These are phyloP conservation scores for Stramonita haemastoma DNA, from an alignment of 2,888 invertebrate species.

Conservation along the genomic window DNA sequence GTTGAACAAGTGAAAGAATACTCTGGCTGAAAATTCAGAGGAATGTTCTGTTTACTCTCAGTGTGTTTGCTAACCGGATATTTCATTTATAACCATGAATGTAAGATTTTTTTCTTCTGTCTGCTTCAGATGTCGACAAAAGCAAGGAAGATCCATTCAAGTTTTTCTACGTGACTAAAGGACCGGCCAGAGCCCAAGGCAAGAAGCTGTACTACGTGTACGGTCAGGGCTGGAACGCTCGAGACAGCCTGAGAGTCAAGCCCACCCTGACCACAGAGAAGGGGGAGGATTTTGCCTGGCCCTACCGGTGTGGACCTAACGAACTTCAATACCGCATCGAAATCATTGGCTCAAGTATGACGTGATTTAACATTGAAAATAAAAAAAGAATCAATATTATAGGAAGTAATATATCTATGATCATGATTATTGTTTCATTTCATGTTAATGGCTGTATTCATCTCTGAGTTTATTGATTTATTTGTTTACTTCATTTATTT, in stretches of 20 bases:
- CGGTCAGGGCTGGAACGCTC: constrained; percentile 66
- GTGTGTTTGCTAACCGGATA: no score
- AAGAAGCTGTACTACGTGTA: constrained; percentile 73
- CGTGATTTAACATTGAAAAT: no score
- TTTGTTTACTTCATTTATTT: no score
- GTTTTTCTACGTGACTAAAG: constrained; percentile 68
- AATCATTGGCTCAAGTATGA: constrained; percentile 58
- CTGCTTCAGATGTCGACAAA: constrained; percentile 58
- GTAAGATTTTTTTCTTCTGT: neutral
- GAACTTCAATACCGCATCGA: constrained; percentile 65
- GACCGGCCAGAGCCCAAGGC: constrained; percentile 65
- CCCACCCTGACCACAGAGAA: constrained; percentile 58
- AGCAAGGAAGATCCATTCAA: constrained; percentile 66
- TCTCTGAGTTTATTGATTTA: neutral
- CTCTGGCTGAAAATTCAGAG: neutral
- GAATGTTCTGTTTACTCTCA: neutral
- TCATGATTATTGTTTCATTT: no score
- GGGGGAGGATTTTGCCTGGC: constrained; percentile 65
- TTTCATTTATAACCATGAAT: no score
- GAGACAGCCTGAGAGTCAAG: constrained; percentile 53
- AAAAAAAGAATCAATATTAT: no score
- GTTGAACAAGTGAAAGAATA: no score
- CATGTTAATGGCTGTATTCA: no score
- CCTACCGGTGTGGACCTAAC: constrained; percentile 58
- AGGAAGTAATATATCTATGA: no score